Evolutionary conservation across 37 sponge, comb jelly and placozoan genomes (phyloP), one percentile per base, ranked within the genome.

Genomic region (Crambe crambe): DNA sequence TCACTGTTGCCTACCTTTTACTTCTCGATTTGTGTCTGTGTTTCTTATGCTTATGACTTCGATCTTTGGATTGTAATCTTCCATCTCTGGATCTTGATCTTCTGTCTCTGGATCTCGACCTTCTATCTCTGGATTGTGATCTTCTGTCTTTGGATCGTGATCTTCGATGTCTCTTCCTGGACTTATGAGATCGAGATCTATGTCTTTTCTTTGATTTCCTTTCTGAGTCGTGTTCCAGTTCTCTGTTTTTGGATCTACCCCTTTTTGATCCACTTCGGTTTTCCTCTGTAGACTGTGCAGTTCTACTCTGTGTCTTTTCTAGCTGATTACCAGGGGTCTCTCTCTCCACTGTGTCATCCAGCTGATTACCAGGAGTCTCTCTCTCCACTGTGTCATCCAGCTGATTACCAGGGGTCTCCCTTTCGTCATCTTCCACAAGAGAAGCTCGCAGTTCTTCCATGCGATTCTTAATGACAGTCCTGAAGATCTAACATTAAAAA

Each of bases 391-490:
- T 2, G 18, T 23, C 25, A 8, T 39, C 57, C 3, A 29, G 3
- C 2, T 9, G 4, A 9, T 4, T 36, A 31, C 20, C 21, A 30
- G 4, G 35, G 34, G 68, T 26, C 4, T 42, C 71, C 2, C 12
- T 15, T 23, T 41, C 71, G 2, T 41, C 37, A 37, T 70, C 42
- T 39, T 41, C 56, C 30, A 27, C 66, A 57, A 23, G 17, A 21
- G 58, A n/a, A 29, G 51, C 67, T 74, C 42, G 12, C 21, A 87
- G 58, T 63, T 88, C 89, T 47, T 72, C 73, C 83, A 82, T 88
- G 25, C 89, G n/a, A 30, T 75, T 37, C 3, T 76, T 61, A 34
- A 88, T 88, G 23, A 88, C 78, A 12, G 80, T 83, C 3, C 76
- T 37, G 40, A 88, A 67, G 23, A 88, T 58, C 89, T 88, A 62